Percentiles rank a stretch among this genome's conserved stretches.
Conservation (phyloP, 2,113 vertebrate species). For the Balaenoptera acutorostrata region DNA sequence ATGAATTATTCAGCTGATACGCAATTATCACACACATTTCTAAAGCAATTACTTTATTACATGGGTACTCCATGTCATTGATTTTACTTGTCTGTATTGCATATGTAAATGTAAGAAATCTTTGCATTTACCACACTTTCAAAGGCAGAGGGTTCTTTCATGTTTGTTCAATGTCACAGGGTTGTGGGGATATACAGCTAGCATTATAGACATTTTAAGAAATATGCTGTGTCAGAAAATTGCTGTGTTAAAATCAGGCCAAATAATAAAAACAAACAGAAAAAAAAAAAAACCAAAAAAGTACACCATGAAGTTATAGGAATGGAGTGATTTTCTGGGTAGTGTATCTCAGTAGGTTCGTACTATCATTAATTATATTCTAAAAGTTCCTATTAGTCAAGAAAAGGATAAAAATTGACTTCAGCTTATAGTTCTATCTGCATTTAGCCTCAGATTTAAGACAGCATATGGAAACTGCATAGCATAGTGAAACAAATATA, state of each 20-base stretch:
- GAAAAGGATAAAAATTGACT: slow-evolving; percentile 25
- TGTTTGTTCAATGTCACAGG: slow-evolving; percentile 26
- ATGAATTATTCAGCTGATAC: slow-evolving; percentile 76
- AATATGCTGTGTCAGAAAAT: slow-evolving; percentile 44
- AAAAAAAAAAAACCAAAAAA: background rate
- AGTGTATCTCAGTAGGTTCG: background rate
- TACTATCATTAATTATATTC: background rate
- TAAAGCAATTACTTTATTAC: slow-evolving; percentile 71
- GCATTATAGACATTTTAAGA: slow-evolving; percentile 52
- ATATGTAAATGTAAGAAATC: slow-evolving; percentile 57
- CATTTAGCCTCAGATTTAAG: background rate
- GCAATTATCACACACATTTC: slow-evolving; percentile 74
- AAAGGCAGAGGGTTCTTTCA: slow-evolving; percentile 22
- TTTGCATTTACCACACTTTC: slow-evolving; percentile 41
- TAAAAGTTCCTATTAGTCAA: slow-evolving; percentile 33
- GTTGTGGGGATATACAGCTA: background rate
- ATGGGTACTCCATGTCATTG: slow-evolving; percentile 65
- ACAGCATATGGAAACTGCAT: background rate
- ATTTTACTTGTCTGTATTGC: slow-evolving; percentile 72
- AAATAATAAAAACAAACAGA: background rate
- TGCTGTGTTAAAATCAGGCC: slow-evolving; percentile 1
- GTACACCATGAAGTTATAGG: background rate
- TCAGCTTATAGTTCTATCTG: background rate
- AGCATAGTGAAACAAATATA: background rate
- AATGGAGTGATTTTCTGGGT: slow-evolving; percentile 44